phyloP scores from a whole-genome alignment of 2,113 vertebrate species.

The Uria aalge region DNA sequence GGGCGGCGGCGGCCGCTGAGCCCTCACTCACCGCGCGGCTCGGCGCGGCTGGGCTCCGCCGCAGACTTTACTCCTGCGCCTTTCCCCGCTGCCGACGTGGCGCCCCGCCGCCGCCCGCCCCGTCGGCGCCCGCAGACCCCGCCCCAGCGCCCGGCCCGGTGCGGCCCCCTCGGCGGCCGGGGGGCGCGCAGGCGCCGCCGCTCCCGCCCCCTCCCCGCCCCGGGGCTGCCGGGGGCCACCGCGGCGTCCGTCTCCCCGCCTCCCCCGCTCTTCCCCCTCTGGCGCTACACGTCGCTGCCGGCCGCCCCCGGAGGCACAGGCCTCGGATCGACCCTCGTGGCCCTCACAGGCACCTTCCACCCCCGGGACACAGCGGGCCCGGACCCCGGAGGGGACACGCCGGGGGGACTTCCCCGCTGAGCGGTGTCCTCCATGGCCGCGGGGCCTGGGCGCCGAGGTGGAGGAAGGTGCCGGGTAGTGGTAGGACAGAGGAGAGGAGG shows the following conservation, averaged over 20 bases:
- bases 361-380: not conserved
- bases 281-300: no score
- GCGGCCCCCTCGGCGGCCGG: not conserved
- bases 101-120: slow-evolving; percentile 12
- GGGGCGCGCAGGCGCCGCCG: not conserved
- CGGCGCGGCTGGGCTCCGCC: not conserved
- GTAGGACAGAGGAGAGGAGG: not conserved
- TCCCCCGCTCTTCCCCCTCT: accelerated
- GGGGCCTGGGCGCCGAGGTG: not conserved
- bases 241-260: not conserved
- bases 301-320: not conserved
- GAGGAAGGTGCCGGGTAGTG: not conserved
- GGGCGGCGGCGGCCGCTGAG: not conserved
- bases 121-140: slow-evolving; percentile 5
- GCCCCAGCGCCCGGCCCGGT: slow-evolving; percentile 26
- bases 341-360: accelerated
- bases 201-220: not conserved
- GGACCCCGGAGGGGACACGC: no score
- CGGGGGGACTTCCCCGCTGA: not conserved
- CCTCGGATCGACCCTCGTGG: not conserved
- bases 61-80: slow-evolving; percentile 12
- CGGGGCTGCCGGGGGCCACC: not conserved
- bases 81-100: slow-evolving; percentile 74
- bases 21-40: not conserved
- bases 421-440: not conserved